Evolutionary conservation across 2,888 invertebrate genomes (phyloP).

Genomic region (Ectobius pallidus): DNA sequence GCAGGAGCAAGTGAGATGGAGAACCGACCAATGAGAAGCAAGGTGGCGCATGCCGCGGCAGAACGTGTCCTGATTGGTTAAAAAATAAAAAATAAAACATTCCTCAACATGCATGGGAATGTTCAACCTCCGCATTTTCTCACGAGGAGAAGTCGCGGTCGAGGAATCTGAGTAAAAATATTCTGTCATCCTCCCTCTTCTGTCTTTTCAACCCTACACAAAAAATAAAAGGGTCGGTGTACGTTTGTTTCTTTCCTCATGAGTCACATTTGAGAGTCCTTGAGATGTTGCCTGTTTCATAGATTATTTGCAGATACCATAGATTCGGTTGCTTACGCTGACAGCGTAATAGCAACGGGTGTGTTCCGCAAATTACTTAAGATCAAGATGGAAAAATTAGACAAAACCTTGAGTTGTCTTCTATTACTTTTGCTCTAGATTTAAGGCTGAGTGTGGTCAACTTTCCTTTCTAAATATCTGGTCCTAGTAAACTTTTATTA

Average conservation of each 20-base stretch:
- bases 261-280: not conserved
- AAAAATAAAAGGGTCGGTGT: not conserved
- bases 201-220: not conserved
- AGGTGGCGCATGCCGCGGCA: slow-evolving; percentile 36
- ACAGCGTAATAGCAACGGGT: too few species aligned
- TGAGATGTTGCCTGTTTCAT: not conserved
- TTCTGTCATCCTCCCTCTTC: not conserved
- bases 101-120: slow-evolving; percentile 25
- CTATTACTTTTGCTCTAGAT: too few species aligned
- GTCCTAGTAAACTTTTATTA: too few species aligned
- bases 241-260: too few species aligned
- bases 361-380: too few species aligned
- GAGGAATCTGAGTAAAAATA: not conserved
- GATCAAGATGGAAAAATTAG: too few species aligned
- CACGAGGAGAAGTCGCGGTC: not conserved
- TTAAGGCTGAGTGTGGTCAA: too few species aligned
- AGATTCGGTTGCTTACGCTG: too few species aligned
- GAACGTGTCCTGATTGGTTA: slow-evolving; percentile 24
- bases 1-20: not conserved
- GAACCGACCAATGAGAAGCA: slow-evolving; percentile 18
- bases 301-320: too few species aligned
- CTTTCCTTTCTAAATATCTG: too few species aligned
- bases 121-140: slow-evolving; percentile 13
- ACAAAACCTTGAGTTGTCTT: too few species aligned
- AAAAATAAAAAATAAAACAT: not conserved